Conservation (phyloP, 1,140 invertebrate genomes). For the Propsilocerus akamusi region DNA sequence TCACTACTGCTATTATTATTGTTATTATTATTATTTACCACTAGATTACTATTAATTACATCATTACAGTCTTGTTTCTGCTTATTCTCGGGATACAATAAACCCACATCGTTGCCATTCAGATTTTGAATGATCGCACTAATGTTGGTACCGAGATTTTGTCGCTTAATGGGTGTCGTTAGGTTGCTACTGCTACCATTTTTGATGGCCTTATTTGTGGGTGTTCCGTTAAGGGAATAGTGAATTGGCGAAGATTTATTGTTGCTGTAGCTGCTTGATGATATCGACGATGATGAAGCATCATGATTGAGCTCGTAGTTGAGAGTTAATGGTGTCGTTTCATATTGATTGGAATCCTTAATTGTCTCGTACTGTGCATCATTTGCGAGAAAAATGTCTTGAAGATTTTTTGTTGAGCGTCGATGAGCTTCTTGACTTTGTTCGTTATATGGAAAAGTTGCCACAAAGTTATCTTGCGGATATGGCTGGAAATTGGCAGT, state of each 20-base stretch:
- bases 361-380: slow-evolving; percentile 43
- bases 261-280: slow-evolving; percentile 11
- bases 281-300: slow-evolving; percentile 9
- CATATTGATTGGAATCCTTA: slow-evolving; percentile 8
- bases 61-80: slow-evolving; percentile 5
- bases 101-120: slow-evolving; percentile 18
- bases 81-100: slow-evolving; percentile 13
- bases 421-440: slow-evolving; percentile 22
- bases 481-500: slow-evolving; percentile 9
- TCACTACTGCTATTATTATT: background rate
- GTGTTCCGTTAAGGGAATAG: background rate
- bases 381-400: slow-evolving; percentile 29
- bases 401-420: slow-evolving; percentile 21
- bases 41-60: slow-evolving; percentile 2
- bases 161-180: slow-evolving; percentile 7
- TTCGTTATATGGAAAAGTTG: slow-evolving; percentile 20
- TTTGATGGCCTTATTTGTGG: slow-evolving; percentile 9
- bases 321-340: slow-evolving; percentile 6
- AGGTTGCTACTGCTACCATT: slow-evolving; percentile 9
- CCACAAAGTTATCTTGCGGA: slow-evolving; percentile 13
- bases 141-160: slow-evolving; percentile 20
- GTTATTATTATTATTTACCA: background rate
- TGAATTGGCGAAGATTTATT: slow-evolving; percentile 7
- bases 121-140: slow-evolving; percentile 23
- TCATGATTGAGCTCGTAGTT: slow-evolving; percentile 7